Evolutionary conservation across 1,140 invertebrate species (phyloP), one percentile per base, ranked within the genome.

Genomic region (Drosophila santomea): DNA sequence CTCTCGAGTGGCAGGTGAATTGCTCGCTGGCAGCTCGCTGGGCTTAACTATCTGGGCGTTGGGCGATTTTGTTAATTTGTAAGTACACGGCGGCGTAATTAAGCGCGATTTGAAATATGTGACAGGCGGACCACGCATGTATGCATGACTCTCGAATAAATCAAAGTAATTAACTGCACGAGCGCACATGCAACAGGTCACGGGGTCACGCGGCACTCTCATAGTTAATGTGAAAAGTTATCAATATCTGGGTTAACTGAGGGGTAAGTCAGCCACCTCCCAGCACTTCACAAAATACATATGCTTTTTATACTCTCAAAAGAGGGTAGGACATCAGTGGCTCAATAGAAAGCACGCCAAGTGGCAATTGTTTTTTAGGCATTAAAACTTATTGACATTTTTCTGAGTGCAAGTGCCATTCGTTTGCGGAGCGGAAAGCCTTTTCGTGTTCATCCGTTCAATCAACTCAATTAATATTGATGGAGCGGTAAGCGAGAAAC

Each of bases 101-200:
- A 88, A 88, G 74, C 78, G 75, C 71, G 84, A 81, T 85, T 85
- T 86, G 78, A 81, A 85, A 81, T 85, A 80, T 74, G 82, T 86
- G 74, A 86, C 81, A 86, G 67, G 36, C 50, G 62, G 15, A 36
- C 57, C 69, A 72, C 67, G 68, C 82, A 57, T 48, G 48, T 83
- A 52, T 80, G 63, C 69, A 64, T 88, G 71, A 75, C 69, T 82
- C 64, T 78, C 62, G 66, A 88, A 86, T 88, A 88, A 88, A 88
- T 88, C 83, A 88, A 88, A 80, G 79, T 83, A 89, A 88, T 89
- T 89, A 89, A 89, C 84, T 86, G 55, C 63, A 54, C 11, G 52
- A 45, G 48, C 41, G 44, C 23, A 55, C 82, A 86, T 85, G 82
- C 82, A 85, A 85, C 82, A 85, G 82, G 82, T 78, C 74, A 86